Evolutionary conservation across 2,113 vertebrate genomes (phyloP).

Genomic region (Aythya baeri): DNA sequence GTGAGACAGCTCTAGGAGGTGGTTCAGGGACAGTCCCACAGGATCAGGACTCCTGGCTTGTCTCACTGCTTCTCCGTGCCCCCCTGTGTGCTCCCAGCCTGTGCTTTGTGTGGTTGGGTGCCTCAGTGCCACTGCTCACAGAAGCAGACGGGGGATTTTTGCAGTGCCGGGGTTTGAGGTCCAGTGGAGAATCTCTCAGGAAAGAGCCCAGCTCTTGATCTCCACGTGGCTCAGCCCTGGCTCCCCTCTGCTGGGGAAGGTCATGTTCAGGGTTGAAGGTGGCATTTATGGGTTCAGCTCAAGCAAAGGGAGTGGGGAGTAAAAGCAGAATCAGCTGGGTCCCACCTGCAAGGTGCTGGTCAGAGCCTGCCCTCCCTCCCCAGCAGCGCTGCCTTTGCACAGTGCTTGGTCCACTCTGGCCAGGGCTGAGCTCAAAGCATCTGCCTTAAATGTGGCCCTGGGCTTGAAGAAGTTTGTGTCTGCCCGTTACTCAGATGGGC

Average conservation of each 20-base stretch:
- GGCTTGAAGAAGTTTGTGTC: not conserved
- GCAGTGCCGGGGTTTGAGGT: not conserved
- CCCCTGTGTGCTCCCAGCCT: accelerated
- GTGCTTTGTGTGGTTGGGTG: accelerated
- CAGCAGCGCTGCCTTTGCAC: not conserved
- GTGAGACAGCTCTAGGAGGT: not conserved
- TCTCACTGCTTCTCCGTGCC: accelerated
- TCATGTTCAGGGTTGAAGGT: accelerated
- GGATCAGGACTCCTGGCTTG: not conserved
- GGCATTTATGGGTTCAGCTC: not conserved
- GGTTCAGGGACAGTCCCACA: not conserved
- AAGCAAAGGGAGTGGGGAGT: not conserved
- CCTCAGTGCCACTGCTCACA: not conserved
- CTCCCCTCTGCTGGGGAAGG: not conserved
- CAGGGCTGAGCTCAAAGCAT: accelerated
- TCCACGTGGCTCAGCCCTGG: accelerated
- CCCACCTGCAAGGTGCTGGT: not conserved
- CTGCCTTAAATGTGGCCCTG: not conserved
- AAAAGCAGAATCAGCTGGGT: not conserved
- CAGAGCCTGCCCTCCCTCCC: not conserved
- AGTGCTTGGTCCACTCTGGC: not conserved
- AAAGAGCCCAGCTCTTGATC: not conserved
- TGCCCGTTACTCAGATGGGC: not conserved
- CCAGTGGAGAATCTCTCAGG: not conserved
- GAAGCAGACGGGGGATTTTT: not conserved